phyloP scores from a whole-genome alignment of 2,888 invertebrate genomes.

The Monochamus alternatus region DNA sequence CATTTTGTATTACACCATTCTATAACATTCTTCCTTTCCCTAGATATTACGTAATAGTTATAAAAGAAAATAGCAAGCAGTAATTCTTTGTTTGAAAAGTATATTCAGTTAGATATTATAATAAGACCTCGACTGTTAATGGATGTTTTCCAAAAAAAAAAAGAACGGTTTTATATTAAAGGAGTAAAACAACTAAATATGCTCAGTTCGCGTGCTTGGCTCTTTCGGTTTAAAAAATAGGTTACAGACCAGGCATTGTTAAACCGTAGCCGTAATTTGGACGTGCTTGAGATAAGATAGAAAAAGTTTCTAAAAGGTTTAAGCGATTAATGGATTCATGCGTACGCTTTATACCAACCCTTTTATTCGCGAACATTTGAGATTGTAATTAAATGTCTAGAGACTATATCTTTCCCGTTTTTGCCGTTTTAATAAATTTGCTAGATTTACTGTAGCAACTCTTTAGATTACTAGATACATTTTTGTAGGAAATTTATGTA shows the following conservation, averaged over 20 bases:
- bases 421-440: constrained; percentile 9
- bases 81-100: too few species aligned
- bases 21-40: too few species aligned
- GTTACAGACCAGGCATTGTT: constrained; percentile 54
- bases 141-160: constrained; percentile 53
- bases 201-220: constrained; percentile 52
- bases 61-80: too few species aligned
- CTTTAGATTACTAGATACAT: neutral
- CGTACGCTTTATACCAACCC: constrained; percentile 58
- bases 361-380: constrained; percentile 52
- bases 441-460: neutral
- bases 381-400: constrained; percentile 57
- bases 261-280: constrained; percentile 60
- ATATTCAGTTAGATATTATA: too few species aligned
- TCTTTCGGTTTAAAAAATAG: constrained; percentile 61
- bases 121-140: neutral
- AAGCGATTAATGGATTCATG: constrained; percentile 62
- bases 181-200: constrained; percentile 59
- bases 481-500: too few species aligned
- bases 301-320: constrained; percentile 58
- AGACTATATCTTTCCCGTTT: constrained; percentile 51
- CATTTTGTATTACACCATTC: too few species aligned
- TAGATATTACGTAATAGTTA: too few species aligned
- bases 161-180: constrained; percentile 37
- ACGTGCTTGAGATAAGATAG: constrained; percentile 53